Conservation (phyloP, 92 coral and sea anemone species). For the Ricordea florida region DNA sequence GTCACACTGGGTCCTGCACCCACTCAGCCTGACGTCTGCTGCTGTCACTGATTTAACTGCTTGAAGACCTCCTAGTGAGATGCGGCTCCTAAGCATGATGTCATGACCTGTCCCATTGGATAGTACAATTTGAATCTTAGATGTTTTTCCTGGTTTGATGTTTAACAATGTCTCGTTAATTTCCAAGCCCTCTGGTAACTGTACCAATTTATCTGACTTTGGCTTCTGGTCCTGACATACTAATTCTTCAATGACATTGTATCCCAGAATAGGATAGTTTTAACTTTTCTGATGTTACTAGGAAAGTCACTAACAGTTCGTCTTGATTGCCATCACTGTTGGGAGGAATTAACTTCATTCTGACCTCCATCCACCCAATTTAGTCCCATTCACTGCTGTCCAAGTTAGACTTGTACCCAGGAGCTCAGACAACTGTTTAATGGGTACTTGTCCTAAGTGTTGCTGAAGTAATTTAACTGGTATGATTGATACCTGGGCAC, state of each 20-base stretch:
- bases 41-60: no score
- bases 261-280: conserved; percentile 39
- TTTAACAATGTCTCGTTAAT: conserved; percentile 32
- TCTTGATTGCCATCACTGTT: conserved; percentile 35
- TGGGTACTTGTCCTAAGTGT: conserved; percentile 27
- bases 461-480: conserved; percentile 34
- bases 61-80: no score
- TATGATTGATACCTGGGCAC: conserved; percentile 71
- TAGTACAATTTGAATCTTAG: no score
- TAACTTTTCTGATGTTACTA: conserved; percentile 32
- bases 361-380: conserved; percentile 5
- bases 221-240: conserved; percentile 16
- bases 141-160: no score
- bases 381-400: no score
- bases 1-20: no score
- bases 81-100: no score
- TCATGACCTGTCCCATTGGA: no score
- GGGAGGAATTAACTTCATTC: conserved; percentile 23
- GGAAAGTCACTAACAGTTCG: no score
- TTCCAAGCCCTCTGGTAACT: conserved; percentile 53
- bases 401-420: conserved; percentile 20
- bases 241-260: conserved; percentile 42
- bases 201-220: conserved; percentile 9
- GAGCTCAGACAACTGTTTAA: conserved; percentile 40
- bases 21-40: no score